Evolutionary conservation across 2,797 vertebrate genomes (phyloP), one percentile per base, ranked within the genome.

Genomic region (Serranus cabrilla): DNA sequence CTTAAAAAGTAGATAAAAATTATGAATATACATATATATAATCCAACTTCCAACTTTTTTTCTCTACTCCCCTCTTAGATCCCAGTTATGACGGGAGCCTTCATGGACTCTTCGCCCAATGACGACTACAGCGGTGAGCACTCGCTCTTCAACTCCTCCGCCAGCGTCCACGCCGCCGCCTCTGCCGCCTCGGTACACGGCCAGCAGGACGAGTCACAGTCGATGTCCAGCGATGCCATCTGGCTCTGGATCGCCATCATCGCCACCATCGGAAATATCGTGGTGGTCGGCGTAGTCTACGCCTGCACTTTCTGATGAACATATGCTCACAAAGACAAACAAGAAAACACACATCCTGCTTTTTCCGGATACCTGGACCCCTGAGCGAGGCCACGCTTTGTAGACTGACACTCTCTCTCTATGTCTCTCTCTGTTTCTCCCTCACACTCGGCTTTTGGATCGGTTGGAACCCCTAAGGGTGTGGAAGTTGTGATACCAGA

Each of bases 171-270:
- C 31, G 94, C 95, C 0, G 95, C 96, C 0, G 91, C 92, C 27
- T 92, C 92, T 0, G 91, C 95, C 1, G 94, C 89, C 4, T 92
- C 94, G 0, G 93, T 94, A 21, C 97, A 95, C 20, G 95, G 93
- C 73, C 96, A 95, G 74, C 95, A 86, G 11, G 97, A 99, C 25
- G 97, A 98, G 76, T 90, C 94, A 0, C 91, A 97, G 27, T 94
- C 94, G 50, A 95, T 97, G 91, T 98, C 98, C 88, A 97, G 97
- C 0, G 98, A 99, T 5, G 97, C 97, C 62, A 97, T 99, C 89
- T 95, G 98, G 96, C 94, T 99, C 63, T 99, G 98, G 98, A 99
- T 99, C 76, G 98, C 98, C 80, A 98, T 99, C 81, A 93, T 98
- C 25, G 98, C 98, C 27, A 99, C 98, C 1, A 98, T 99, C 74